Evolutionary conservation across 2,888 invertebrate species (phyloP), one percentile per base, ranked within the genome.

Genomic region (Andrena hattorfiana): DNA sequence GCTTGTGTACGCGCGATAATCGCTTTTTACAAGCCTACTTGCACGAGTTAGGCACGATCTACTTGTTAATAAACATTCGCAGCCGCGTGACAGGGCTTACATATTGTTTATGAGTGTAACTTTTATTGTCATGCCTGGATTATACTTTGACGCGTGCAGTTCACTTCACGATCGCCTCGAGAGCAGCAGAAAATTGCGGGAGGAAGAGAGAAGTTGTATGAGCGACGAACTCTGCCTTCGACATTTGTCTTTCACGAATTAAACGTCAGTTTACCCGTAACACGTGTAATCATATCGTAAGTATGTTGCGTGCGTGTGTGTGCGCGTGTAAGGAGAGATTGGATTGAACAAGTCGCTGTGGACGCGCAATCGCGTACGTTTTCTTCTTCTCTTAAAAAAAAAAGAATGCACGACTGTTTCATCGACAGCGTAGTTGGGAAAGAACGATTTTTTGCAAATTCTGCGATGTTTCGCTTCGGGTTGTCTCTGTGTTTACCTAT

Each of bases 61-160:
- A 54, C 20, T 70, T 26, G 32, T 28, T 30, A 67, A 64, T 32
- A n/a, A 30, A 77, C 51, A 80, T 59, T 26, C 10, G 42, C n/a
- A 49, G 8, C 56, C 75, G 7, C 68, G 72, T 63, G 42, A 49
- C 48, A 51, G 68, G 66, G 56, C 60, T 81, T 72, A 49, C 66
- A 72, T 72, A 76, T 49, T 48, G 54, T 81, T 81, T 68, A 66
- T 81, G 75, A 56, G 72, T 80, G 80, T 82, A 42, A 82, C 59
- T 67, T 71, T 56, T 20, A 35, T 63, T 73, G 64, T 59, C 49
- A 26, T 77, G 35, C 66, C 70, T 56, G 42, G 32, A 48, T 23
- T 6, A 16, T 35, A 48, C 7, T 16, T 64, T n/a, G 60, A 66
- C 28, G 51, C 23, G 59, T 10, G 32, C 13, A 68, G 26, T 3